Evolutionary conservation across 1,140 invertebrate genomes (phyloP).

Genomic region (Atta cephalotes): DNA sequence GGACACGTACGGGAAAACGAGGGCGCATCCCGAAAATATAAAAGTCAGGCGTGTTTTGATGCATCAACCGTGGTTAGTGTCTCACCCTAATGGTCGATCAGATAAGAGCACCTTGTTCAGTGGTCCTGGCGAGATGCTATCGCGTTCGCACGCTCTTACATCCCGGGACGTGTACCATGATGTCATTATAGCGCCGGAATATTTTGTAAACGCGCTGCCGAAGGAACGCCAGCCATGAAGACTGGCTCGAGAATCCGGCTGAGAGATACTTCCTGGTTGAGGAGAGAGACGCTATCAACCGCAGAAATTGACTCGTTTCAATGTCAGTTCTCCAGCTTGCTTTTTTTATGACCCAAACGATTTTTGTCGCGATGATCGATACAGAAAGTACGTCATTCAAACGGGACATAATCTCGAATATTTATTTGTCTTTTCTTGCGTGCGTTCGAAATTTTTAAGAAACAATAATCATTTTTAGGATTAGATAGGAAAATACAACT

Average conservation of each 20-base stretch:
- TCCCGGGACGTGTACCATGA: slow-evolving; percentile 66
- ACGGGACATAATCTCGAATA: background rate
- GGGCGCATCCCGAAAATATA: slow-evolving; percentile 72
- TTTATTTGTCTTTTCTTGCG: slow-evolving; percentile 1
- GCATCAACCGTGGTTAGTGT: slow-evolving; percentile 70
- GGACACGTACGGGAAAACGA: slow-evolving; percentile 60
- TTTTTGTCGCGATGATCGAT: slow-evolving; percentile 40
- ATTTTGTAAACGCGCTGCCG: slow-evolving; percentile 69
- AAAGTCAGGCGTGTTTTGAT: slow-evolving; percentile 74
- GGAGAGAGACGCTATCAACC: slow-evolving; percentile 30
- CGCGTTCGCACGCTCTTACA: slow-evolving; percentile 77
- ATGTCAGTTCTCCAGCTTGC: slow-evolving; percentile 1
- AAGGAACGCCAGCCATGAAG: slow-evolving; percentile 29
- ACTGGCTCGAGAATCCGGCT: slow-evolving; percentile 31
- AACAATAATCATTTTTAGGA: slow-evolving; percentile 4
- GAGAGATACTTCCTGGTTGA: slow-evolving; percentile 60
- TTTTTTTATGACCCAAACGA: slow-evolving; percentile 22
- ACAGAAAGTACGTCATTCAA: slow-evolving; percentile 15
- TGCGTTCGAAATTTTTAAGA: background rate
- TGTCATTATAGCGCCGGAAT: slow-evolving; percentile 74
- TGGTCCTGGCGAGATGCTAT: slow-evolving; percentile 78
- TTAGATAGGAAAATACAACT: background rate
- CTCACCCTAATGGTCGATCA: slow-evolving; percentile 79
- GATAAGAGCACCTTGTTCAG: slow-evolving; percentile 74
- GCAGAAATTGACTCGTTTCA: slow-evolving; percentile 46